A percentile compares a stretch with the other conserved stretches of the same genome.
phyloP scores from a whole-genome alignment of 2,797 vertebrate genomes.

The Salarias fasciatus region DNA sequence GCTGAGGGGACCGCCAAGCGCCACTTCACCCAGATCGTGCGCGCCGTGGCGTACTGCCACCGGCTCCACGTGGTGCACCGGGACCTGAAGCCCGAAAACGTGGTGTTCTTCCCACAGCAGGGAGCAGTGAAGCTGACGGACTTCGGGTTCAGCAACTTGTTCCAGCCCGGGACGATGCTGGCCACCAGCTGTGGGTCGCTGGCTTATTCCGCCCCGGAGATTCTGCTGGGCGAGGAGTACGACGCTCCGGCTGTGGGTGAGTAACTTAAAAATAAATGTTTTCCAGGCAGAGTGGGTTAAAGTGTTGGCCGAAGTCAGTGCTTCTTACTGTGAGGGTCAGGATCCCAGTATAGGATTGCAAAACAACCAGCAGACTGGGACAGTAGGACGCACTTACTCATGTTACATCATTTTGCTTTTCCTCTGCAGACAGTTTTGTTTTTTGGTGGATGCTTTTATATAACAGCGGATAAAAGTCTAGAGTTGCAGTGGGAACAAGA shows the following conservation, averaged over 20 bases:
- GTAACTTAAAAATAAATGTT: conserved; percentile 26
- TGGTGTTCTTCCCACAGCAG: conserved; percentile 91
- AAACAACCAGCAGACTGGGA: no score
- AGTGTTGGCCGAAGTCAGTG: no score
- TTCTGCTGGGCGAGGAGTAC: conserved; percentile 90
- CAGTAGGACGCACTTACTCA: no score
- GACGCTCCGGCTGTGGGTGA: conserved; percentile 90
- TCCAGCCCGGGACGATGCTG: conserved; percentile 89
- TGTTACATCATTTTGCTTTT: no score
- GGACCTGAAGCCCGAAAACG: conserved; percentile 91
- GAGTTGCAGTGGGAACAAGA: no score
- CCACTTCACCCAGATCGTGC: conserved; percentile 89
- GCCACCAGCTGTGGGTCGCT: conserved; percentile 91
- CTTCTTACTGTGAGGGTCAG: no score
- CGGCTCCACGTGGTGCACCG: conserved; percentile 90
- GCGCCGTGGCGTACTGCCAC: conserved; percentile 90
- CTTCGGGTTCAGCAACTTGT: conserved; percentile 91
- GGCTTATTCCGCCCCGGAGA: conserved; percentile 90
- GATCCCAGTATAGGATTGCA: no score
- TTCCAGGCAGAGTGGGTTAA: no score
- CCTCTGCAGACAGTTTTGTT: no score
- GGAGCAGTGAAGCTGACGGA: conserved; percentile 90
- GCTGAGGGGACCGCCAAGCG: conserved; percentile 84
- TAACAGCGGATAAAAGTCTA: no score
- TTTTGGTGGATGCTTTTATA: no score